Percentiles rank a stretch among this genome's conserved stretches.
Conservation (phyloP, 1,140 invertebrate species). For the Drosophila arawakana region DNA sequence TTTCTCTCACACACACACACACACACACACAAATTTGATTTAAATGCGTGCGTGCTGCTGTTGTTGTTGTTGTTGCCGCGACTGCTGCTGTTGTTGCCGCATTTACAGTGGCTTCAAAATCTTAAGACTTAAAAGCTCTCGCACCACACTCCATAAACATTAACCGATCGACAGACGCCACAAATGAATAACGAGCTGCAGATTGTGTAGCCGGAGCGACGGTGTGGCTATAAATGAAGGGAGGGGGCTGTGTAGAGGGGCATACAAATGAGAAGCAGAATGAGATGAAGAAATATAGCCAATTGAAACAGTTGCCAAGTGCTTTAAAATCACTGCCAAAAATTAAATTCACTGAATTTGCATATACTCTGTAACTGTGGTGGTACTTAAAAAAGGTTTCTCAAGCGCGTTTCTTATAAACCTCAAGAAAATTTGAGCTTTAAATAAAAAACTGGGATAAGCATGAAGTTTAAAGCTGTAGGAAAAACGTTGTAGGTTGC, state of each 20-base stretch:
- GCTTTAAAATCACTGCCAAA: constrained; percentile 1
- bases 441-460: too few relatives aligned
- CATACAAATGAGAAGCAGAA: too few relatives aligned
- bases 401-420: neutral
- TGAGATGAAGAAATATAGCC: neutral
- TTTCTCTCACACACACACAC: constrained; percentile 47
- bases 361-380: neutral
- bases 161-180: constrained; percentile 17
- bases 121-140: constrained; percentile 41
- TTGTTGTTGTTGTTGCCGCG: constrained; percentile 19
- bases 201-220: neutral
- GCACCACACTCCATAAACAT: constrained; percentile 22
- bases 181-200: constrained; percentile 13
- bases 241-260: too few relatives aligned
- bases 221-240: neutral
- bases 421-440: neutral
- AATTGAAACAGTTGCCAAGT: neutral
- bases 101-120: constrained; percentile 58
- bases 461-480: too few relatives aligned
- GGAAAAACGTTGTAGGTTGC: too few relatives aligned
- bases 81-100: constrained; percentile 22
- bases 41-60: constrained; percentile 47
- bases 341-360: neutral
- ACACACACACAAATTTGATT: constrained; percentile 50
- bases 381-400: neutral